A percentile compares a stretch with the other conserved stretches of the same genome.
Evolutionary conservation across 2,888 invertebrate species (phyloP).

Genomic region (Deilephila elpenor): DNA sequence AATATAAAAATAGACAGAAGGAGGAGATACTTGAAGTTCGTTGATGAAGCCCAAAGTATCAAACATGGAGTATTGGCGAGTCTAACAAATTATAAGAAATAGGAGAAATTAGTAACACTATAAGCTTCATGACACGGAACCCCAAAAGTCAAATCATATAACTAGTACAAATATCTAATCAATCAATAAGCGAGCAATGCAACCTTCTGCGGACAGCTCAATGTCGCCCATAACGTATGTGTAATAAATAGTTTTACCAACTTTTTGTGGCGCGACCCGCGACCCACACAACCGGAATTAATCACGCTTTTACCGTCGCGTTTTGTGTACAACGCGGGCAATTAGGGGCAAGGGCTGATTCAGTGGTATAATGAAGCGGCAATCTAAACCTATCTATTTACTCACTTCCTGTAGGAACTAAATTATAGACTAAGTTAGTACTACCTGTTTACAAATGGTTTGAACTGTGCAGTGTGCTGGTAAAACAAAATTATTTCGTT

Average conservation of each 20-base stretch:
- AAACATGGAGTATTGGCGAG: too few relatives aligned
- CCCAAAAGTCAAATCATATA: conserved; percentile 32
- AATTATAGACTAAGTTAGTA: too few relatives aligned
- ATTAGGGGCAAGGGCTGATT: neutral
- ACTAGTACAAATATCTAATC: conserved; percentile 33
- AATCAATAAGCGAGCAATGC: conserved; percentile 31
- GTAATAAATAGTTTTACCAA: conserved; percentile 24
- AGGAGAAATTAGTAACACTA: neutral
- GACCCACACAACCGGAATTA: conserved; percentile 14
- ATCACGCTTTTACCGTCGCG: neutral
- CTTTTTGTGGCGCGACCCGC: conserved; percentile 13
- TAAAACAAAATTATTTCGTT: too few relatives aligned
- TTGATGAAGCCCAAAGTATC: too few relatives aligned
- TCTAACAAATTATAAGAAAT: too few relatives aligned
- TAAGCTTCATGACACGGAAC: conserved; percentile 3
- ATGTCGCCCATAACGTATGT: conserved; percentile 35
- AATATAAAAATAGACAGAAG: too few relatives aligned
- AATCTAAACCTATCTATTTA: too few relatives aligned
- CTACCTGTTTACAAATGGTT: too few relatives aligned
- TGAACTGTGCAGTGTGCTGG: too few relatives aligned
- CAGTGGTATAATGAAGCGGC: neutral
- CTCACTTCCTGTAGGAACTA: too few relatives aligned
- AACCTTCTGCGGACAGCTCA: conserved; percentile 42
- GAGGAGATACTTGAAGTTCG: too few relatives aligned
- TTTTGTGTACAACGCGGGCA: neutral